Evolutionary conservation across 2,797 vertebrate species (phyloP), one percentile per base, ranked within the genome.

Genomic region (Sebastes cheni): DNA sequence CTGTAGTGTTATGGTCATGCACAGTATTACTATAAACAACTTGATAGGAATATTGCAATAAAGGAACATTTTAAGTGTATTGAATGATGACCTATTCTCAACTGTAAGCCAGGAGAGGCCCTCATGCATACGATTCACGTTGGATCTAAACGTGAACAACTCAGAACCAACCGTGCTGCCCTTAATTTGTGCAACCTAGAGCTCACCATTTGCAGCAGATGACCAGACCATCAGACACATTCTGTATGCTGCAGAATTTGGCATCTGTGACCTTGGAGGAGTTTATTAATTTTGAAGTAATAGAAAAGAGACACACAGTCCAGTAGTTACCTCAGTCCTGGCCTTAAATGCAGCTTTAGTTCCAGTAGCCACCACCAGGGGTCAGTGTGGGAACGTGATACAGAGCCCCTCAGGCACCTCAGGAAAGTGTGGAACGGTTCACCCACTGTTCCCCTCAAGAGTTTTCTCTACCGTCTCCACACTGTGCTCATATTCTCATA

Each of bases 341-440:
- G 22, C 11, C 22, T 66, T 42, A 42, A 65, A 54, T 46, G 14
- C 9, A 13, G 60, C 23, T 56, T 46, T 58, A 5, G 29, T 80
- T 83, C 25, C 23, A 8, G 25, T 20, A 22, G 6, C 12, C 32
- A 14, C 91, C 95, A 93, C 84, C 73, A 94, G 95, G 91, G 91
- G 90, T 84, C 94, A 94, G 84, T 92, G 58, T 95, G 46, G 60
- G 58, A 67, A 54, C 77, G 6, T 55, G 56, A 59, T 79, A 83
- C 3, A 34, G 54, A 82, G 80, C 61, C 73, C 64, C 60, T 77
- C 52, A 34, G 68, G 72, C 16, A 39, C 81, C 65, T 77, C 77
- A 79, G 86, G 83, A 68, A 82, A 81, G 69, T 56, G 58, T 90
- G 82, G 85, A 83, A 78, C 64, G 55, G 42, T 67, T 62, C 65